These are phyloP conservation scores for Microvelia longipes DNA, from an alignment of 1,140 invertebrate species.

Conservation along the genomic window DNA sequence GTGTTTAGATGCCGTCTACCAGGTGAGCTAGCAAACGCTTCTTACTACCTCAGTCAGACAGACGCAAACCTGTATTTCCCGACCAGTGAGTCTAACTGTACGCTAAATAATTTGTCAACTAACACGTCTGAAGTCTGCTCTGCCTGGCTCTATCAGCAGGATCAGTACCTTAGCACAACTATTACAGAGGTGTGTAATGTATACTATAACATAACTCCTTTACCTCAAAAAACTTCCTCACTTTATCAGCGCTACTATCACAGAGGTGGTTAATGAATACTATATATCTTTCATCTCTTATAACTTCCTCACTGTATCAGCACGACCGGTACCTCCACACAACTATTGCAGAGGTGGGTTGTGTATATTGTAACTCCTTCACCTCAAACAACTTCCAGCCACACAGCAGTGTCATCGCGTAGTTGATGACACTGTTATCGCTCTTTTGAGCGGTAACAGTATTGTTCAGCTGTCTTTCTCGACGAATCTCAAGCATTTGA, in stretches of 20 bases:
- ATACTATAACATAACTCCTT: no score
- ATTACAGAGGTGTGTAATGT: slow-evolving; percentile 54
- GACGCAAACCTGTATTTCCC: slow-evolving; percentile 33
- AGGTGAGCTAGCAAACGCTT: slow-evolving; percentile 36
- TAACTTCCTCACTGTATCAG: slow-evolving; percentile 44
- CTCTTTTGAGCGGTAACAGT: no score
- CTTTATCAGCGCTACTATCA: no score
- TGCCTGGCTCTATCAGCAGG: slow-evolving; percentile 42
- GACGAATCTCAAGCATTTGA: no score
- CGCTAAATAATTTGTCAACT: slow-evolving; percentile 12
- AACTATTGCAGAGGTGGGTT: slow-evolving; percentile 49
- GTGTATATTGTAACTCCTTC: no score
- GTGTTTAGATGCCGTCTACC: slow-evolving; percentile 41
- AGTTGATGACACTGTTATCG: no score
- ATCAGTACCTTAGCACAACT: slow-evolving; percentile 41
- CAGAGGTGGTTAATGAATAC: no score
- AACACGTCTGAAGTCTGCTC: slow-evolving; percentile 30
- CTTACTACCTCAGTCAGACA: slow-evolving; percentile 29
- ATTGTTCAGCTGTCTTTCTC: no score
- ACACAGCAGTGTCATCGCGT: no score
- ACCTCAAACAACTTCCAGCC: no score
- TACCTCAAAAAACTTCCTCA: no score
- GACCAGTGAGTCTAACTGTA: slow-evolving; percentile 35
- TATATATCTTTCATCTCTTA: no score
- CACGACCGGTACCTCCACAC: slow-evolving; percentile 39